Evolutionary conservation across 2,113 vertebrate genomes (phyloP).

Genomic region (Oreochromis niloticus): DNA sequence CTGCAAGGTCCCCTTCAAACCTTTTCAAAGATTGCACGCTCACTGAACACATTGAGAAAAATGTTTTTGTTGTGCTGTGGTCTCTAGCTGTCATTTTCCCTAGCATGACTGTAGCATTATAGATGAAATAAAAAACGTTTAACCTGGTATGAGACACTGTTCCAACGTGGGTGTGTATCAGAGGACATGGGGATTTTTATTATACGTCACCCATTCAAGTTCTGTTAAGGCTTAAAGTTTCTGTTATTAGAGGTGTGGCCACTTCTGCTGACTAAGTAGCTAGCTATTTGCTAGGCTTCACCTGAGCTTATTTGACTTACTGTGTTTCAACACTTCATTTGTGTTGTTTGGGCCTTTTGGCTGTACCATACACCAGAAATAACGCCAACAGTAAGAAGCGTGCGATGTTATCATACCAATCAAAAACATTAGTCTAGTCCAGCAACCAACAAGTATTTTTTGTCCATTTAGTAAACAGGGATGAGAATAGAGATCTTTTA

Average conservation of each 20-base stretch:
- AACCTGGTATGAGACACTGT: background rate
- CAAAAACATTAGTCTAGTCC: background rate
- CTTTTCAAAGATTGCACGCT: background rate
- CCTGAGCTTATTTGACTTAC: background rate
- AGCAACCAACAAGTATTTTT: background rate
- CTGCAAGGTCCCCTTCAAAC: background rate
- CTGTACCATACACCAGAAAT: background rate
- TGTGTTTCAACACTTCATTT: background rate
- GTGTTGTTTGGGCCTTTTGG: background rate
- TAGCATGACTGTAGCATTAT: background rate
- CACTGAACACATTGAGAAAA: background rate
- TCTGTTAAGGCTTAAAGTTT: background rate
- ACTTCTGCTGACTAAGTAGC: background rate
- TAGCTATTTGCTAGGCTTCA: background rate
- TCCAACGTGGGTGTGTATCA: background rate
- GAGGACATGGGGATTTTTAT: background rate
- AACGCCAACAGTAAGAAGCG: background rate
- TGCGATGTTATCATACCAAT: background rate
- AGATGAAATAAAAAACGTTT: background rate
- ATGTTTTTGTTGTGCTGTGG: background rate
- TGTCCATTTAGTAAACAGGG: background rate
- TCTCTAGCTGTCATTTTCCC: background rate
- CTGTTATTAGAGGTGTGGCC: background rate
- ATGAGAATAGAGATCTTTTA: background rate
- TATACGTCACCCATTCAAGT: background rate